Percentiles rank a stretch among this genome's conserved stretches.
phyloP scores from a whole-genome alignment of 2,113 vertebrate genomes.

The Ammodytes marinus region DNA sequence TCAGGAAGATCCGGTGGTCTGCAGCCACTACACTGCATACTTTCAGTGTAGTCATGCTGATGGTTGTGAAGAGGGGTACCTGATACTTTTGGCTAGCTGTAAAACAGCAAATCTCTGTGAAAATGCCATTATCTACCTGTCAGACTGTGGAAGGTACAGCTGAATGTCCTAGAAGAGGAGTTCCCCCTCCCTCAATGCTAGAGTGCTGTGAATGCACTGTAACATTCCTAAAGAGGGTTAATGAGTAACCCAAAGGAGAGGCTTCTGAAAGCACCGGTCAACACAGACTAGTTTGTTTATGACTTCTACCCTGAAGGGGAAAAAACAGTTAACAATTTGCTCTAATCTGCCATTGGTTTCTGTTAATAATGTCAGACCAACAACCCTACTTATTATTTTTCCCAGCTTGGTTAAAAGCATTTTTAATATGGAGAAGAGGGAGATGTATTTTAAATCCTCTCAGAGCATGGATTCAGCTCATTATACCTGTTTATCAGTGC shows the following conservation, averaged over 20 bases:
- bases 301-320: neutral
- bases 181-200: neutral
- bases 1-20: neutral
- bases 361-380: conserved; percentile 12
- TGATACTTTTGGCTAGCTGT: conserved; percentile 8
- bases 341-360: conserved; percentile 1
- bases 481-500: neutral
- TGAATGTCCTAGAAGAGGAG: conserved; percentile 20
- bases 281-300: conserved; percentile 4
- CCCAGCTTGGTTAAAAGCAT: neutral
- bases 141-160: conserved; percentile 34
- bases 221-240: conserved; percentile 55
- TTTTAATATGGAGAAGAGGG: neutral
- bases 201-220: conserved; percentile 20
- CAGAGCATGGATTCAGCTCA: neutral
- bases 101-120: conserved; percentile 1
- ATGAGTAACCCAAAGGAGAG: conserved; percentile 57
- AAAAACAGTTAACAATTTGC: conserved; percentile 6
- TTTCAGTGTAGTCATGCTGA: conserved; percentile 10
- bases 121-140: conserved; percentile 15
- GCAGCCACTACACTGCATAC: neutral
- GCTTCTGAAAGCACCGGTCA: conserved; percentile 20
- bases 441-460: neutral
- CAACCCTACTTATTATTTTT: neutral
- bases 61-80: neutral